Percentiles rank a stretch among this genome's conserved stretches.
Conservation (phyloP, 2,888 invertebrate species). For the Meliscaeva auricollis region DNA sequence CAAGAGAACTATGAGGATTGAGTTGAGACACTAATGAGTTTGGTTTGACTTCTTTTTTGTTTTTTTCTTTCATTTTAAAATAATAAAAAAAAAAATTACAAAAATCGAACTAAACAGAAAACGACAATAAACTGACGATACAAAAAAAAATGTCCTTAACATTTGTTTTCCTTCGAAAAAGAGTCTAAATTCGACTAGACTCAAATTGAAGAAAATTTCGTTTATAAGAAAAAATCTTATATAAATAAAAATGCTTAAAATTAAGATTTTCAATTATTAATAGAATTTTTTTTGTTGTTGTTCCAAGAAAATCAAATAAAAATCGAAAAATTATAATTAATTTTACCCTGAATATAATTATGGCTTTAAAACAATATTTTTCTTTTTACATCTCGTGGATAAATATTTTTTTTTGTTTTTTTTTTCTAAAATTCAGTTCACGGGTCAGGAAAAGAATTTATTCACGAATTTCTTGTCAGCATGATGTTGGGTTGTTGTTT, state of each 20-base stretch:
- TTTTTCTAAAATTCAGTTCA: constrained; percentile 14
- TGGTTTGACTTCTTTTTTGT: constrained; percentile 23
- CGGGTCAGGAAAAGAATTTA: constrained; percentile 2
- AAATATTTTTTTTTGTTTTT: constrained; percentile 7
- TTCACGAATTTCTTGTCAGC: constrained; percentile 53
- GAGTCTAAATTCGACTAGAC: constrained; percentile 66
- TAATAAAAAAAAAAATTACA: not conserved
- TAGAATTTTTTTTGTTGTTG: no score
- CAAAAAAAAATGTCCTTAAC: not conserved
- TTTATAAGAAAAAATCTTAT: constrained; percentile 39
- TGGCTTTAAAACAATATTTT: constrained; percentile 53
- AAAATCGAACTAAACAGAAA: constrained; percentile 50
- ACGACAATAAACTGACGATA: constrained; percentile 32
- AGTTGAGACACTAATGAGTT: constrained; percentile 19
- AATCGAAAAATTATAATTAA: constrained; percentile 24
- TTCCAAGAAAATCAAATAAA: constrained; percentile 69
- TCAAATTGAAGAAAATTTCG: constrained; percentile 73
- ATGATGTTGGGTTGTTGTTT: constrained; percentile 1
- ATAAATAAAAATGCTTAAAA: constrained; percentile 44
- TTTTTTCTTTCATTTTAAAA: not conserved
- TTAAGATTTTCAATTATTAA: constrained; percentile 64
- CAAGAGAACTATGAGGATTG: constrained; percentile 9
- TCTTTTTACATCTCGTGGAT: constrained; percentile 5
- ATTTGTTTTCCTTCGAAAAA: constrained; percentile 57
- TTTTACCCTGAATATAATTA: constrained; percentile 70